A percentile compares a stretch with the other conserved stretches of the same genome.
These are phyloP conservation scores for Fukomys damarensis DNA, from an alignment of 2,113 vertebrate genomes.

Conservation along the genomic window DNA sequence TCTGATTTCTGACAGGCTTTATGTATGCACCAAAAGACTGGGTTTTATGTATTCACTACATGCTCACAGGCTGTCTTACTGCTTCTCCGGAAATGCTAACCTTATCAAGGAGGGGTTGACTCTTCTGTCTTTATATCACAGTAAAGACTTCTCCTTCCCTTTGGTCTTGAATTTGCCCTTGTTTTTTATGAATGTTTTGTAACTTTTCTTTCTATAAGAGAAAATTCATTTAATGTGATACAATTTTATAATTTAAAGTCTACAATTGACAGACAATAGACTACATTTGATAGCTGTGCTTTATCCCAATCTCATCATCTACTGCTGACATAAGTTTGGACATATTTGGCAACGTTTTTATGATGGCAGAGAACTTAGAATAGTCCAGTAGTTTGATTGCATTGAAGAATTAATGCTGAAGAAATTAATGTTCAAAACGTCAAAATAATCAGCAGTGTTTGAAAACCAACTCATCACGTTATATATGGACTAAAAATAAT, in stretches of 20 bases:
- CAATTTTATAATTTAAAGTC: background rate
- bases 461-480: background rate
- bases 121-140: background rate
- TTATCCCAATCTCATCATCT: background rate
- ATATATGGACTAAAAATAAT: background rate
- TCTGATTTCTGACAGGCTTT: constrained; percentile 32
- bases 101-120: background rate
- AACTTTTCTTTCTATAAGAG: background rate
- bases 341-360: background rate
- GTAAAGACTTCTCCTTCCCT: background rate
- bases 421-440: background rate
- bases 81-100: constrained; percentile 12
- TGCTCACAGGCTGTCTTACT: background rate
- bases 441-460: background rate
- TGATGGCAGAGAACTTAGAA: background rate
- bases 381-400: background rate
- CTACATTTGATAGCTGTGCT: background rate
- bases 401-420: background rate
- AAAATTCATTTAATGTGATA: background rate
- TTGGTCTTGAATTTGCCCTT: background rate
- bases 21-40: background rate
- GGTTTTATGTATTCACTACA: background rate
- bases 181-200: background rate
- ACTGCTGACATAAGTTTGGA: background rate
- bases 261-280: background rate